Base-by-base conservation (phyloP, 2,888 invertebrate species). In the Trichopria drosophilae region DNA sequence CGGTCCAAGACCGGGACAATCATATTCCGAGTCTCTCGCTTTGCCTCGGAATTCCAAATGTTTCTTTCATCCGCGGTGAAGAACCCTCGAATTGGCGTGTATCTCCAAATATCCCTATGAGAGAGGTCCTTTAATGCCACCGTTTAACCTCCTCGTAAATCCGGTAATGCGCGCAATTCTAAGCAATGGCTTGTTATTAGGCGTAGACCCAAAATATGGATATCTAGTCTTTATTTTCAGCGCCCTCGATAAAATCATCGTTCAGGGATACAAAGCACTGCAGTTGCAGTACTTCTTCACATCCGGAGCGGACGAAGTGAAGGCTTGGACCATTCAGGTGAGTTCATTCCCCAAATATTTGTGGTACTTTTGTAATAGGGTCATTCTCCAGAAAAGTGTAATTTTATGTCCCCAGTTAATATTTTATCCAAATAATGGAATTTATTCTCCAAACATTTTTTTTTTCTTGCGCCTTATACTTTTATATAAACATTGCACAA, bases 271-370 rank as follows among this genome's bases (percentile, higher is more conserved):
- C 81, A 96, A 94, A 75, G 90, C 96, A 0, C 80, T 99, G 42
- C 93, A 96, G 67, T 79, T 99, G 66, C 90, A 93, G 76, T 99
- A 99, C 76, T 99, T 99, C 83, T 99, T 99, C 79, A 99, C 99
- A 1, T 84, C 93, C 44, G 99, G 99, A 12, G 83, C 87, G 36
- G 99, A 99, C 77, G 99, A 99, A 82, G 99, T 99, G 6, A 98
- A 97, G 77, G 98, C 97, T 18, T 99, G 99, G 99, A 98, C 96
- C 3, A 92, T 99, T 75, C 95, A 93, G 86, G 95, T 94, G 73
- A 68, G 62, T 59, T 48, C 3, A 28, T 28, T 10, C 2, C 4
- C 3, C 6, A 36, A 28, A 10, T 19, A n/a, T n/a, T n/a, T n/a
- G n/a, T n/a, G n/a, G n/a, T n/a, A n/a, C n/a, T n/a, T n/a, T n/a